These are phyloP conservation scores for Danio albolineatus DNA, from an alignment of 2,797 vertebrate species.

Conservation along the genomic window DNA sequence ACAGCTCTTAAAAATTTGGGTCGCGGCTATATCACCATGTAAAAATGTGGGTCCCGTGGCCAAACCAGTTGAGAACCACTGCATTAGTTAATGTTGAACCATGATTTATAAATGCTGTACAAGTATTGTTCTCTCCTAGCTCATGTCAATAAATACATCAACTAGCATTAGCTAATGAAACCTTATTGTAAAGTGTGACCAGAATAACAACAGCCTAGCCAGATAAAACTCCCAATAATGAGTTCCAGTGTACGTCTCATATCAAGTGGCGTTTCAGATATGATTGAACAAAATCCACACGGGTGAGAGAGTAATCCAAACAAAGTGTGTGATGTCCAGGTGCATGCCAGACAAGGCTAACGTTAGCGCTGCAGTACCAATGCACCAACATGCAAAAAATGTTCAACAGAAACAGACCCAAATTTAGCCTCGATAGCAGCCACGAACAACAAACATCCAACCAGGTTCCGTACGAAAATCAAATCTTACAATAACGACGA, in stretches of 20 bases:
- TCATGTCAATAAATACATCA: too few relatives aligned
- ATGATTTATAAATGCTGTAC: too few relatives aligned
- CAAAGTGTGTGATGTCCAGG: constrained; percentile 40
- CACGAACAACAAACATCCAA: constrained; percentile 53
- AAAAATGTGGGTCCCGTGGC: too few relatives aligned
- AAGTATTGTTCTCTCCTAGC: too few relatives aligned
- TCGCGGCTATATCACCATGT: too few relatives aligned
- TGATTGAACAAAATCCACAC: constrained; percentile 10
- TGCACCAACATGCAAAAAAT: constrained; percentile 44
- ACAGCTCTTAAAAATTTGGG: too few relatives aligned
- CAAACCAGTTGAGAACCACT: too few relatives aligned
- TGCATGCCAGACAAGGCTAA: constrained; percentile 52
- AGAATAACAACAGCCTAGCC: not conserved
- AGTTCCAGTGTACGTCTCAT: not conserved
- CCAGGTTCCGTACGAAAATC: constrained; percentile 44
- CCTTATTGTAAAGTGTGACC: too few relatives aligned
- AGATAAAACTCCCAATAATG: not conserved
- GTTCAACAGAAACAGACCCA: constrained; percentile 24
- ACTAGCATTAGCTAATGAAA: too few relatives aligned
- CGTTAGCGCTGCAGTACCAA: constrained; percentile 37
- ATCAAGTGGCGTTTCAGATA: constrained; percentile 2
- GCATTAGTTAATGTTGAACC: too few relatives aligned
- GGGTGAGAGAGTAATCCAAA: constrained; percentile 28
- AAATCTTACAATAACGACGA: constrained; percentile 31
- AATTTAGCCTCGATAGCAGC: constrained; percentile 49